Evolutionary conservation across 2,888 invertebrate genomes (phyloP).

Genomic region (Nesidiocoris tenuis): DNA sequence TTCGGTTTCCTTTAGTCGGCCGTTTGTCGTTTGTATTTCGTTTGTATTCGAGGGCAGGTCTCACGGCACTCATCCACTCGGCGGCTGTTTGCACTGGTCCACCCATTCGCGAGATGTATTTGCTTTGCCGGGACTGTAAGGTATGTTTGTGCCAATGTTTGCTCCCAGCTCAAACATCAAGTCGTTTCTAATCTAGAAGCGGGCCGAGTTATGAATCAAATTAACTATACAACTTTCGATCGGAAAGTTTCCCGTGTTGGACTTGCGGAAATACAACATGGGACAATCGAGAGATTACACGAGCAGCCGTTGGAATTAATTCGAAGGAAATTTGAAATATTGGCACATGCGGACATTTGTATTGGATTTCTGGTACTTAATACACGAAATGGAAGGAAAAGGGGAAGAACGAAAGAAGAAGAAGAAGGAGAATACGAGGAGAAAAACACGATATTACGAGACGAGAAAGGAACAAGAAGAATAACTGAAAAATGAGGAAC

Average conservation of each 20-base stretch:
- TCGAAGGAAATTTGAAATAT: no score
- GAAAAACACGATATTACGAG: not conserved
- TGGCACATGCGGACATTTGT: no score
- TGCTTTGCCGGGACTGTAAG: not conserved
- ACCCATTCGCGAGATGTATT: not conserved
- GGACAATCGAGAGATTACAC: no score
- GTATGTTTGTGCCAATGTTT: not conserved
- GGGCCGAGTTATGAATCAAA: not conserved
- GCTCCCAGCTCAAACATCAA: not conserved
- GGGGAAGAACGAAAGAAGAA: constrained; percentile 10
- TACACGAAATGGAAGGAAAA: not conserved
- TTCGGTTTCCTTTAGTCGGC: not conserved
- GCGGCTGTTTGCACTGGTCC: not conserved
- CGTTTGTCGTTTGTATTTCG: not conserved
- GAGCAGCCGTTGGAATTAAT: no score
- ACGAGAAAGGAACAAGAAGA: not conserved
- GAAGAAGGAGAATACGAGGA: constrained; percentile 22
- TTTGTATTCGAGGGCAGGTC: not conserved
- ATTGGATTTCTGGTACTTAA: no score
- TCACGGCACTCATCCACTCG: not conserved
- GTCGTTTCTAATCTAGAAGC: not conserved
- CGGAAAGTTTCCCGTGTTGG: not conserved
- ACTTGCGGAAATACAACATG: no score
- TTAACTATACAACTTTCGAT: not conserved
- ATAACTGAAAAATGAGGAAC: constrained; percentile 48